Evolutionary conservation across 2,888 invertebrate genomes (phyloP).

Genomic region (Camponotus fellah): DNA sequence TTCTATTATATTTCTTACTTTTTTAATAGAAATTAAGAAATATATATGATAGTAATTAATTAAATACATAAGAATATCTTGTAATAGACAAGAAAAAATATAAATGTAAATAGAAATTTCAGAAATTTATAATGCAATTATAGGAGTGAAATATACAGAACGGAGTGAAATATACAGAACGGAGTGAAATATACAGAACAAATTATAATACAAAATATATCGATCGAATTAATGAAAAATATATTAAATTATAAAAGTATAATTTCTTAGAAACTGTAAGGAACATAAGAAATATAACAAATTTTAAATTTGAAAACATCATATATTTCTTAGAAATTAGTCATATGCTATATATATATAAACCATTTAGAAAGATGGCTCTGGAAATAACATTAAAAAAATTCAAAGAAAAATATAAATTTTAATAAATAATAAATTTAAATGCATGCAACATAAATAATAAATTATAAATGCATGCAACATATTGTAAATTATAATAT

Average conservation of each 20-base stretch:
- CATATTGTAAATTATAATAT: too few relatives aligned
- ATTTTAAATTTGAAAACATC: conserved; percentile 10
- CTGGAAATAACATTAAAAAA: not conserved
- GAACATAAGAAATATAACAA: not conserved
- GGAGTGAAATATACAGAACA: not conserved
- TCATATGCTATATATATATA: not conserved
- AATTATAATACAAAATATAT: not conserved
- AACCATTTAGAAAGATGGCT: not conserved
- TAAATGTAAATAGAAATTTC: not conserved
- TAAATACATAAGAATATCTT: not conserved
- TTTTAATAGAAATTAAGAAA: not conserved
- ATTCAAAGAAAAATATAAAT: too few relatives aligned
- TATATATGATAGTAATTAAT: not conserved
- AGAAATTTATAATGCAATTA: conserved; percentile 9
- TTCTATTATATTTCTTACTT: too few relatives aligned
- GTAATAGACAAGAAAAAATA: not conserved
- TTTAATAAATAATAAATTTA: too few relatives aligned
- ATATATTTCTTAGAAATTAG: not conserved
- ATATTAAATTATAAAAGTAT: not conserved
- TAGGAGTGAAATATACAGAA: not conserved
- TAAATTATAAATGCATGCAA: too few relatives aligned
- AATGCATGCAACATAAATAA: too few relatives aligned
- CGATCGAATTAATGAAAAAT: not conserved
- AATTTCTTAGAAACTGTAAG: not conserved
- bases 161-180: not conserved